Evolutionary conservation across 1,140 invertebrate species (phyloP), one percentile per base, ranked within the genome.

Genomic region (Zophobas morio): DNA sequence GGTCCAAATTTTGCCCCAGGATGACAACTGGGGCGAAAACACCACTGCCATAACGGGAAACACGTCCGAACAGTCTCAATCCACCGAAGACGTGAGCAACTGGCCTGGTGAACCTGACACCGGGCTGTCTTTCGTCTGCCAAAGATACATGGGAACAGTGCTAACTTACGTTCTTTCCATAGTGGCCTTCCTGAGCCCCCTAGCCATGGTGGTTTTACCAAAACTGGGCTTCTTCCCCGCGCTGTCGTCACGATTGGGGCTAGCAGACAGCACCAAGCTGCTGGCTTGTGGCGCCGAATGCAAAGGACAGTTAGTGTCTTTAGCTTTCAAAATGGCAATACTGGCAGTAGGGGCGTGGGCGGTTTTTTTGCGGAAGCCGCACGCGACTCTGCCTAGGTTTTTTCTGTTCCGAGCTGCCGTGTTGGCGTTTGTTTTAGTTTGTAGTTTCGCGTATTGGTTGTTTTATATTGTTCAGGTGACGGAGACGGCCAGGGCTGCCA

Each of bases 11-110:
- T 86, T 99, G 51, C 96, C 96, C 0, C 93, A 97, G 87, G 97
- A 99, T 89, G 98, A 99, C 84, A 98, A 98, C 85, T 99, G 98
- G 98, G 97, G 96, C 42, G 98, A 99, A 87, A 98, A 97, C 83
- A 98, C 96, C 0, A 99, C 98, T 1, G 97, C 96, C 0, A 94
- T 99, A 34, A 99, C 98, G 1, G 97, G 97, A 20, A 98, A 98
- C 82, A 99, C 97, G 1, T 98, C 96, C 0, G 97, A 99, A 85
- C 94, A 95, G 78, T 97, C 96, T 0, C 94, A 96, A 78, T 98
- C 97, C 0, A 94, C 96, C 82, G 96, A 99, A 85, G 96, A 98
- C 86, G 91, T 93, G 0, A 93, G 92, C 82, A 92, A 91, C 86
- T 95, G 94, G 93, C 91, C 92, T 74, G 91, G 91, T 78, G 94